These are phyloP conservation scores for Chloroclystis v-ata DNA, from an alignment of 2,888 invertebrate genomes.

Conservation along the genomic window DNA sequence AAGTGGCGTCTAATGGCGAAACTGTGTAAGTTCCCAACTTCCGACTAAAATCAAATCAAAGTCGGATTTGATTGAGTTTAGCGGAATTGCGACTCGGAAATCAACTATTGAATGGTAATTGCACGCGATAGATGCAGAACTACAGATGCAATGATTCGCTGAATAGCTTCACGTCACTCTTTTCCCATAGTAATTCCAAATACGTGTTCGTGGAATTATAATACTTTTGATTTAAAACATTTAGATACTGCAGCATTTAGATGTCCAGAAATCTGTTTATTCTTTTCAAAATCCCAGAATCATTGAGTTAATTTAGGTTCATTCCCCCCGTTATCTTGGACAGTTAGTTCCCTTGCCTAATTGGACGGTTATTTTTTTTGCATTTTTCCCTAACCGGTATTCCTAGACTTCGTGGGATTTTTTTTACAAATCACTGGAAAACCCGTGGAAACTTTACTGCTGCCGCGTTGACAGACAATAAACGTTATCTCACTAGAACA, in stretches of 20 bases:
- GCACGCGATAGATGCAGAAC: constrained; percentile 7
- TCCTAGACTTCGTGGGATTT: no score
- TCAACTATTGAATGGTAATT: constrained; percentile 19
- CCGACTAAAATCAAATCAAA: constrained; percentile 21
- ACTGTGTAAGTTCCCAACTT: constrained; percentile 29
- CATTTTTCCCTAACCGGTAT: no score
- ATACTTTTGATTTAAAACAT: no score
- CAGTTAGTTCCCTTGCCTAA: no score
- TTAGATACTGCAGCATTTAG: no score
- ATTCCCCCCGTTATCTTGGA: no score
- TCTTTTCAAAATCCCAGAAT: no score
- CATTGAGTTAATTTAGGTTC: no score
- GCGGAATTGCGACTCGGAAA: constrained; percentile 22
- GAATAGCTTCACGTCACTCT: not conserved
- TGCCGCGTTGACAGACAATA: constrained; percentile 6
- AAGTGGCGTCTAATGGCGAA: constrained; percentile 22
- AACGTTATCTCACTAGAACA: constrained; percentile 6
- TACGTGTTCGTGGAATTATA: no score
- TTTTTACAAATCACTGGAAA: not conserved
- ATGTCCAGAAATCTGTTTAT: no score
- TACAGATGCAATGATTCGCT: not conserved
- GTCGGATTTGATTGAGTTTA: constrained; percentile 20
- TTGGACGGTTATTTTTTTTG: no score
- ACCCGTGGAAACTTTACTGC: constrained; percentile 7
- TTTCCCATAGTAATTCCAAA: not conserved